These are phyloP conservation scores for Sarcophaga caerulescens DNA, from an alignment of 2,888 invertebrate genomes.

Conservation along the genomic window DNA sequence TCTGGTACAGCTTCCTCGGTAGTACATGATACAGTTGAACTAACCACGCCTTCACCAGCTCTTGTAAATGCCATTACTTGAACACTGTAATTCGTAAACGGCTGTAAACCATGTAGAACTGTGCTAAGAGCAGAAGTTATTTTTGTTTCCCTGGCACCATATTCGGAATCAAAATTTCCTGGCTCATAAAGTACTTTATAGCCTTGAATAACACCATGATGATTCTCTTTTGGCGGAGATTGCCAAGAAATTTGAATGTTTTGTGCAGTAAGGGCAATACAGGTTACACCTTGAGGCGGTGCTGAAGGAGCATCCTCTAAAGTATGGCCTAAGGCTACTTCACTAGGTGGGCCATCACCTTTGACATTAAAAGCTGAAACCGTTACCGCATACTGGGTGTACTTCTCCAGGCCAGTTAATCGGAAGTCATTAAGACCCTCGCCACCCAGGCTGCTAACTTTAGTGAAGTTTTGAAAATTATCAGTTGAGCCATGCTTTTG, in stretches of 20 bases:
- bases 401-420: conserved; percentile 86
- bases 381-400: conserved; percentile 89
- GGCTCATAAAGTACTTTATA: conserved; percentile 89
- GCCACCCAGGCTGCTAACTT: conserved; percentile 81
- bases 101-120: conserved; percentile 83
- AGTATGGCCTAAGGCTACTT: conserved; percentile 82
- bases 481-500: conserved; percentile 81
- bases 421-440: conserved; percentile 84
- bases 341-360: conserved; percentile 89
- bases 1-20: conserved; percentile 85
- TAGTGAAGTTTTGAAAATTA: conserved; percentile 77
- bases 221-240: conserved; percentile 84
- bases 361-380: conserved; percentile 91
- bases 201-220: conserved; percentile 87
- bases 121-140: conserved; percentile 83
- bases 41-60: conserved; percentile 84
- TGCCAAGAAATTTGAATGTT: conserved; percentile 88
- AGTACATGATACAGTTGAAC: conserved; percentile 83
- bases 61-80: conserved; percentile 85
- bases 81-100: conserved; percentile 85
- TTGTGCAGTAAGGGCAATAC: conserved; percentile 86
- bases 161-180: conserved; percentile 77
- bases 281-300: conserved; percentile 85
- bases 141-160: conserved; percentile 82
- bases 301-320: conserved; percentile 85